A percentile compares a stretch with the other conserved stretches of the same genome.
Evolutionary conservation across 2,888 invertebrate genomes (phyloP).

Genomic region (Pammene fasciana): DNA sequence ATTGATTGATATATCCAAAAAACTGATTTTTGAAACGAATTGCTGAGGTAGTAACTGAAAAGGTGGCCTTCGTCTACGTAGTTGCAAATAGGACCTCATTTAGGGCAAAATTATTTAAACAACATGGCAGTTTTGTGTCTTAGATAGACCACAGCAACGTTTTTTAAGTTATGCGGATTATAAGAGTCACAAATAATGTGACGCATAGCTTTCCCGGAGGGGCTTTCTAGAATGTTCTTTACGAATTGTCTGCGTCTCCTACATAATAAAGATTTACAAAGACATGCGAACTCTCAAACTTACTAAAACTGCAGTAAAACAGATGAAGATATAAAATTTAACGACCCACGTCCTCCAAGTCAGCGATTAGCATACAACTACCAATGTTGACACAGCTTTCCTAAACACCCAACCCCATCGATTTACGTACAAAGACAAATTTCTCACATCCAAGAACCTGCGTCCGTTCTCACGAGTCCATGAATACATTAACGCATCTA

Average conservation of each 20-base stretch:
- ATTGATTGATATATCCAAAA: too few relatives aligned
- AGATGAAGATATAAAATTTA: slow-evolving; percentile 46
- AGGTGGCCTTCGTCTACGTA: too few relatives aligned
- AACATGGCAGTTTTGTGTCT: too few relatives aligned
- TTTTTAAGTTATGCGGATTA: neutral
- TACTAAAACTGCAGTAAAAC: slow-evolving; percentile 27
- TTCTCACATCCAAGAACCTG: slow-evolving; percentile 64
- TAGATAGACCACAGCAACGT: too few relatives aligned
- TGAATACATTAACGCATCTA: slow-evolving; percentile 72
- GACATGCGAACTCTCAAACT: slow-evolving; percentile 7
- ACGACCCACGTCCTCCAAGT: slow-evolving; percentile 50
- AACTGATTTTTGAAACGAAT: too few relatives aligned
- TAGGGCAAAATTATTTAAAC: too few relatives aligned
- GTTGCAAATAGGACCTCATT: too few relatives aligned
- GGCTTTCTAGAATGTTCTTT: neutral
- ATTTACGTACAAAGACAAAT: slow-evolving; percentile 66
- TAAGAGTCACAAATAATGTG: neutral
- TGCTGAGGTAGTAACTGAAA: too few relatives aligned
- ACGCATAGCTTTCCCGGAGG: neutral
- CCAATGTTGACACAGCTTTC: slow-evolving; percentile 80
- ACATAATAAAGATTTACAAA: neutral
- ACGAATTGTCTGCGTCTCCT: neutral
- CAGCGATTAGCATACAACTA: slow-evolving; percentile 72
- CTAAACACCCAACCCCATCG: slow-evolving; percentile 74
- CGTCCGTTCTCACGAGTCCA: slow-evolving; percentile 68